A percentile compares a stretch with the other conserved stretches of the same genome.
phyloP scores from a whole-genome alignment of 2,113 vertebrate genomes.

The Rhinoderma darwinii region DNA sequence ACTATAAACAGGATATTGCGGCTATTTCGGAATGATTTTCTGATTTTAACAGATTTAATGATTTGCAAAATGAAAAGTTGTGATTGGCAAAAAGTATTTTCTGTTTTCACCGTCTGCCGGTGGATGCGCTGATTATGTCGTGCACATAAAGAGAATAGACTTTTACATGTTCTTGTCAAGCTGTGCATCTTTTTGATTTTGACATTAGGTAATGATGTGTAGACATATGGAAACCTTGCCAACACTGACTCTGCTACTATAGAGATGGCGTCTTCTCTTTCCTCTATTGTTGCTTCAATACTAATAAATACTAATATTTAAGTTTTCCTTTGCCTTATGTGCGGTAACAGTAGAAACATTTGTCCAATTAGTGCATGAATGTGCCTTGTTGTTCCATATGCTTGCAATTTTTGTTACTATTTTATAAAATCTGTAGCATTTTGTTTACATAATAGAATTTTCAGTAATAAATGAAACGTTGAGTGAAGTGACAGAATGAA shows the following conservation, averaged over 20 bases:
- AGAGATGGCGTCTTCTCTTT: not conserved
- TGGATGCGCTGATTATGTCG: not conserved
- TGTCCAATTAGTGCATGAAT: conserved; percentile 23
- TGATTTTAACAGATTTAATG: conserved; percentile 9
- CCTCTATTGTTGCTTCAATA: not conserved
- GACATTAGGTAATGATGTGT: conserved; percentile 40
- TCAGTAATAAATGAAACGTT: not conserved
- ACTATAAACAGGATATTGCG: not conserved
- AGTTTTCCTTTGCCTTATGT: not conserved
- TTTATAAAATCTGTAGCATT: conserved; percentile 1
- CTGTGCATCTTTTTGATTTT: conserved; percentile 35
- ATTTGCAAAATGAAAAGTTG: not conserved
- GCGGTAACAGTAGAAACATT: not conserved
- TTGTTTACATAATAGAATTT: not conserved
- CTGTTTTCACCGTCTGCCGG: not conserved
- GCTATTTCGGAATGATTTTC: not conserved
- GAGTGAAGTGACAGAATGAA: not conserved
- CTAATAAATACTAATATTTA: not conserved
- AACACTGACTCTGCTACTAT: not conserved
- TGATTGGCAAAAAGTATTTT: not conserved
- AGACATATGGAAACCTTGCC: not conserved
- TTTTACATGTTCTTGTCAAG: conserved; percentile 14
- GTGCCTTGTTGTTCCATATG: not conserved
- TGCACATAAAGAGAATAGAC: not conserved
- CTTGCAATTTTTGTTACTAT: not conserved